Base-by-base conservation (phyloP, 1,140 invertebrate species). In the Nasonia giraulti region DNA sequence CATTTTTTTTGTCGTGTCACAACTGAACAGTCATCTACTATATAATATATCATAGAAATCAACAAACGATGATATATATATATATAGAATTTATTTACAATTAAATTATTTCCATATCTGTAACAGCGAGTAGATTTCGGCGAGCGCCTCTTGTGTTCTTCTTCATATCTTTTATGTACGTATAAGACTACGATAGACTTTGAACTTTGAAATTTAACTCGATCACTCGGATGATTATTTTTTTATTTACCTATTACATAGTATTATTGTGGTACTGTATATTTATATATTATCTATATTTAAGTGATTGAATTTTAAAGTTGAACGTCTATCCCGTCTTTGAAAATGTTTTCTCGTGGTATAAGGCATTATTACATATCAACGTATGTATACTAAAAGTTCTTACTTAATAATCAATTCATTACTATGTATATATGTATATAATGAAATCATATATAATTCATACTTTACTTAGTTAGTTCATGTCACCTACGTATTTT, bases 331-430 rank as follows among this genome's bases (percentile, higher is more conserved):
- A 75, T 75, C 71, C 71, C n/a, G 31, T 75, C 50, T 40, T 27
- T 68, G n/a, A 55, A 68, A 17, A 33, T 82, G 27, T 82, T 79
- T 69, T 44, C n/a, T 74, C 27, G 62, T 62, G 40, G 55, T 83
- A 27, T 27, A 83, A 83, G 74, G 73, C 81, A 77, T 76, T 83
- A 83, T 76, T 75, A 66, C 31, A 79, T 79, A n/a, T 50, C 23
- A 50, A 55, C 80, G 80, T 50, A 73, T 75, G 73, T 50, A 75
- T 75, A 82, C 80, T 82, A 76, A 62, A 83, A 82, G 73, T 83
- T 78, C 62, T 83, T 84, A 79, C 33, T 83, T 68, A 78, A 83
- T 69, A 83, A 83, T 83, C 50, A 83, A 83, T 78, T 83, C 62
- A 71, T 83, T 83, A 78, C 69, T 71, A 83, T 44, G 10, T 44